Percentiles rank a stretch among this genome's conserved stretches.
Evolutionary conservation across 1,140 invertebrate genomes (phyloP).

Genomic region (Cecropterus lyciades): DNA sequence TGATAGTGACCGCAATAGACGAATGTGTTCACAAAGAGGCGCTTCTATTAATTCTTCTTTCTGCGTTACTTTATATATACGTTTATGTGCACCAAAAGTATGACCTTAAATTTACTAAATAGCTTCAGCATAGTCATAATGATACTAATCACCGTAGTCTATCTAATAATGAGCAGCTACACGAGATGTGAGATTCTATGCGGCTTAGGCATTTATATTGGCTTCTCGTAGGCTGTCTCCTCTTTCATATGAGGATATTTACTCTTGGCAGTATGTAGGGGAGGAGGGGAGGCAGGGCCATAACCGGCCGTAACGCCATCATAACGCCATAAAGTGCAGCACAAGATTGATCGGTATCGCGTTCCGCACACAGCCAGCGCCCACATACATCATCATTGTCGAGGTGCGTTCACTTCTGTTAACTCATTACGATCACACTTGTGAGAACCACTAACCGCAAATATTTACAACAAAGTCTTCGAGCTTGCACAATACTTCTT

Average conservation of each 20-base stretch:
- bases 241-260: background rate
- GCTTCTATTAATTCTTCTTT: too few species aligned
- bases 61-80: too few species aligned
- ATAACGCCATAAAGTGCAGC: conserved; percentile 9
- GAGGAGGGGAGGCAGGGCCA: conserved; percentile 5
- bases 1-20: too few species aligned
- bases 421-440: background rate
- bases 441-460: background rate
- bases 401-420: background rate
- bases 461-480: background rate
- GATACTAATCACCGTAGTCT: too few species aligned
- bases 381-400: conserved; percentile 7
- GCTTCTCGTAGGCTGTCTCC: background rate
- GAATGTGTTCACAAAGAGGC: too few species aligned
- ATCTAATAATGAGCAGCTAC: too few species aligned
- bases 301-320: conserved; percentile 7
- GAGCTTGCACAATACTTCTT: too few species aligned
- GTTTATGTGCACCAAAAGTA: too few species aligned
- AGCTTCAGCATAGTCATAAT: too few species aligned
- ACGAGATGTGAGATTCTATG: background rate
- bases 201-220: background rate
- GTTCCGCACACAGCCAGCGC: conserved; percentile 8
- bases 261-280: background rate
- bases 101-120: too few species aligned
- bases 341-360: conserved; percentile 11